Base-by-base conservation (phyloP, 2,797 vertebrate genomes). In the Decapterus maruadsi region DNA sequence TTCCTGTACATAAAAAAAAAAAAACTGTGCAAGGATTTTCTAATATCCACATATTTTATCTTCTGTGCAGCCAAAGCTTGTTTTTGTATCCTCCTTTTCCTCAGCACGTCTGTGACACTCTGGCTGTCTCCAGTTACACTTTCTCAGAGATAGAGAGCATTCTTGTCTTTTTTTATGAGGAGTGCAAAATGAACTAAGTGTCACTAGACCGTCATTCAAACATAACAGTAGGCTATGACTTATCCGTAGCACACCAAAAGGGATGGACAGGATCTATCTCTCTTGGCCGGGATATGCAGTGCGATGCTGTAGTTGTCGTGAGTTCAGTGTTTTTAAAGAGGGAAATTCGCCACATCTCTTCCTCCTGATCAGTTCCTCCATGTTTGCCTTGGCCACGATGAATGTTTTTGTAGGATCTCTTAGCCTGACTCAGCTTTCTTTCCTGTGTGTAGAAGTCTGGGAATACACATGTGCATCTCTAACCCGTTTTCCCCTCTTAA, bases 341-440 rank as follows among this genome's bases (percentile, higher is more conserved):
- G 57, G 61, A 62, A 55, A 71, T 31, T 62, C 1, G 1, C 57
- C 63, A 77, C 68, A 61, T 70, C 46, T 38, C 61, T 83, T 80
- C 48, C 53, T 68, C 31, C 48, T 69, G 51, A 77, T 72, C 50
- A 19, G 46, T 45, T 70, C 46, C 26, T 71, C 17, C 13, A 8
- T 75, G 64, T 83, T 85, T 82, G 22, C 36, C 8, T 74, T 86
- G 86, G 90, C 72, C 7, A 5, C 38, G 38, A 43, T 8, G 4
- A 1, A 3, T 79, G 80, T 79, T 78, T 78, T 88, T 50, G 46
- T 61, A 72, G 56, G 72, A 68, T 68, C 69, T 64, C 68, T 75
- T 22, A 29, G 53, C 53, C 58, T 85, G 77, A 80, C 83, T 82
- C 83, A 86, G 78, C 75, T 75, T 77, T 86, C 68, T 68, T 68